Conservation (phyloP, 2,113 vertebrate species). For the Lepidiolamprologus cunningtoni region DNA sequence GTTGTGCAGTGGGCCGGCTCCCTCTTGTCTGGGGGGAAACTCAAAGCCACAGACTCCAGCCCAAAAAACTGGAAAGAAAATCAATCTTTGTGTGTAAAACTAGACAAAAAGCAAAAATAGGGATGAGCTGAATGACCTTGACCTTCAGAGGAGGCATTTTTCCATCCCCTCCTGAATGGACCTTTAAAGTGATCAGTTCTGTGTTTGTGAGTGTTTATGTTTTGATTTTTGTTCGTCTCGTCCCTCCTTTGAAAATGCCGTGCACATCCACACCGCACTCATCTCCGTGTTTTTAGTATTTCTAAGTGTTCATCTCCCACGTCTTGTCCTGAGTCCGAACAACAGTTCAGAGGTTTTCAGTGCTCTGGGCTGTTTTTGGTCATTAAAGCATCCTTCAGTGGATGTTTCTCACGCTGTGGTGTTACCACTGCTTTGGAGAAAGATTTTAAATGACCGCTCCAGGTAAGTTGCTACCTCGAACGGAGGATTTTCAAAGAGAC, state of each 20-base stretch:
- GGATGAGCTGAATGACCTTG: not conserved
- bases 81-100: not conserved
- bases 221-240: accelerated
- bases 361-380: not conserved
- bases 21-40: not conserved
- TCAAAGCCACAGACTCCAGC: not conserved
- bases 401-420: not conserved
- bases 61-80: not conserved
- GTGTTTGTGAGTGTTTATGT: not conserved
- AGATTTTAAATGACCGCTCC: not conserved
- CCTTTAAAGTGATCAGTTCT: not conserved
- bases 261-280: accelerated
- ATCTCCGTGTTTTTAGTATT: not conserved
- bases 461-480: not conserved
- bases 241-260: accelerated
- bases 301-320: not conserved
- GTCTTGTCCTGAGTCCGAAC: accelerated
- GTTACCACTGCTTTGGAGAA: not conserved
- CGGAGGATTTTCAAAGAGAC: not conserved
- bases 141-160: not conserved
- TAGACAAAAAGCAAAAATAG: not conserved
- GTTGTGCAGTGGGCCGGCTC: not conserved
- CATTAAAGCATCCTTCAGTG: not conserved
- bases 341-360: not conserved
- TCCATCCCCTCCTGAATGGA: not conserved